Evolutionary conservation across 2,797 vertebrate genomes (phyloP), one percentile per base, ranked within the genome.

Genomic region (Brotula barbata): DNA sequence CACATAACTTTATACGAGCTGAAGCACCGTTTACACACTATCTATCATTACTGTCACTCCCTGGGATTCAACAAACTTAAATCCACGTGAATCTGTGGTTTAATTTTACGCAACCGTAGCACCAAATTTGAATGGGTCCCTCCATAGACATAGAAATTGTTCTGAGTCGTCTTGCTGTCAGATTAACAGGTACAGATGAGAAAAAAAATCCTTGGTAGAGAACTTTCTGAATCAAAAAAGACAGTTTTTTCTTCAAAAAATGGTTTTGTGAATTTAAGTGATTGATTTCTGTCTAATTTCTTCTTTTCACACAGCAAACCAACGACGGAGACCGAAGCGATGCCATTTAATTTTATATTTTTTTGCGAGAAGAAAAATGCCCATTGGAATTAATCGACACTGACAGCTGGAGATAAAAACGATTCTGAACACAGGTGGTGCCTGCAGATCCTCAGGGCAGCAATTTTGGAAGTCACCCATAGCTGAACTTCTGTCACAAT

Each of bases 21-120:
- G 12, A 15, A 37, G 7, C 2, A 15, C 25, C 4, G 25, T 28
- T 28, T 28, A 4, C 4, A 28, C 25, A 8, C 25, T 8, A 28
- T 28, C 25, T 28, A 8, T 28, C 25, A 28, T 8, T 8, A 28
- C 25, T 28, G 25, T 28, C 25, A 28, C 25, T 28, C 4, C 8
- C 25, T 8, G 4, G 25, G n/a, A n/a, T n/a, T n/a, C n/a, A n/a
- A n/a, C n/a, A n/a, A n/a, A n/a, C n/a, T n/a, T n/a, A n/a, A n/a
- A n/a, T n/a, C n/a, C n/a, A 63, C 68, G 58, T 67, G 68, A 75
- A 73, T 70, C 21, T 33, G 15, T 45, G 44, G 20, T 51, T 61
- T n/a, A n/a, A n/a, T n/a, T n/a, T n/a, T n/a, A n/a, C n/a, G n/a
- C n/a, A n/a, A n/a, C n/a, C n/a, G n/a, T n/a, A n/a, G n/a, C n/a